Percentiles rank a stretch among this genome's conserved stretches.
Conservation (phyloP, 2,113 vertebrate species). For the Malurus melanocephalus region DNA sequence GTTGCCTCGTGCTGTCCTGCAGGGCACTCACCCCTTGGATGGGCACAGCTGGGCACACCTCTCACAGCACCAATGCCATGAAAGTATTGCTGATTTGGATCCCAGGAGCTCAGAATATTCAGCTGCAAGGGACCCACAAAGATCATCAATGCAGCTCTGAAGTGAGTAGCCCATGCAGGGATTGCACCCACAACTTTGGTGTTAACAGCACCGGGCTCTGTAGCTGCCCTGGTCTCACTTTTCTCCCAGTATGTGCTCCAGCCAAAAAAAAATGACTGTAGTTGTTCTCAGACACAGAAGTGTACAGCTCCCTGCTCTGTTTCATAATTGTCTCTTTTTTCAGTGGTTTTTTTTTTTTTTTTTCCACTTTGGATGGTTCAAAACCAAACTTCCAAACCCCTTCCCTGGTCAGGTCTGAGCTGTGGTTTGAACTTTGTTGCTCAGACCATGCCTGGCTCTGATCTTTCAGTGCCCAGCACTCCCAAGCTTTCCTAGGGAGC, state of each 20-base stretch:
- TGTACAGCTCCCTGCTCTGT: not conserved
- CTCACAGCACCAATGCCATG: fast-evolving
- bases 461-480: not conserved
- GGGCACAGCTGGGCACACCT: not conserved
- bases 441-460: not conserved
- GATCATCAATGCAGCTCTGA: not conserved
- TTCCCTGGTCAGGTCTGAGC: not conserved
- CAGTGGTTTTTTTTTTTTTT: no score
- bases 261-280: not conserved
- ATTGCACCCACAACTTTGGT: not conserved
- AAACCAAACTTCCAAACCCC: not conserved
- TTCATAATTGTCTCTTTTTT: no score
- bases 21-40: no score
- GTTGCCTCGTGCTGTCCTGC: no score
- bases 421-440: not conserved
- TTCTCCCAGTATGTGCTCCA: not conserved
- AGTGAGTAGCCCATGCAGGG: not conserved
- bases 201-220: not conserved
- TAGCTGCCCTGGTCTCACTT: not conserved
- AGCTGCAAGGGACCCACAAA: not conserved
- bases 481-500: not conserved
- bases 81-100: not conserved
- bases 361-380: not conserved
- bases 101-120: not conserved
- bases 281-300: not conserved